These are phyloP conservation scores for Agriopis aurantiaria DNA, from an alignment of 2,888 invertebrate species.

Conservation along the genomic window DNA sequence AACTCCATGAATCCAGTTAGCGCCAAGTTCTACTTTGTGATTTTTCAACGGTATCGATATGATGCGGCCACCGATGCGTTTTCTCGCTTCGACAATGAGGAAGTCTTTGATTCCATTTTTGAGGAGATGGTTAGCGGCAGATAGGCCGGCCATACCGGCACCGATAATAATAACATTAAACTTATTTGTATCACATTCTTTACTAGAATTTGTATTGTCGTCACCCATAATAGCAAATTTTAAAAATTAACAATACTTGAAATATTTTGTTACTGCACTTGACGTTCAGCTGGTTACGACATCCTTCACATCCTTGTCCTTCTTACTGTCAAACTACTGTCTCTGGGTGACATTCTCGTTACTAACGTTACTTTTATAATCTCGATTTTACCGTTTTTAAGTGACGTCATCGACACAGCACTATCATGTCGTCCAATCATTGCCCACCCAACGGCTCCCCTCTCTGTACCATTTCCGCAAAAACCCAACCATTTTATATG, in stretches of 20 bases:
- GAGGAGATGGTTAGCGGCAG: conserved; percentile 93
- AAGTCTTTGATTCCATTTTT: conserved; percentile 93
- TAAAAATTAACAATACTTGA: conserved; percentile 65
- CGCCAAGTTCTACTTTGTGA: conserved; percentile 93
- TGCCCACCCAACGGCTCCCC: conserved; percentile 20
- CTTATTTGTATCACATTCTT: conserved; percentile 79
- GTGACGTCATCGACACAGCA: neutral
- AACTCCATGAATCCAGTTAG: conserved; percentile 97
- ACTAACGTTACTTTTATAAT: neutral
- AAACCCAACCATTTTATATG: neutral
- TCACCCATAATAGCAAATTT: conserved; percentile 79
- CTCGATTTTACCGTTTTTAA: conserved; percentile 26
- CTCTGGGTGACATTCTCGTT: neutral
- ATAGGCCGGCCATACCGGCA: conserved; percentile 94
- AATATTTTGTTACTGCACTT: conserved; percentile 70
- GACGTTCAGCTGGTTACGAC: conserved; percentile 77
- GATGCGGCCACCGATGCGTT: conserved; percentile 93
- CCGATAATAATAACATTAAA: conserved; percentile 93
- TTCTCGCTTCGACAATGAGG: conserved; percentile 92
- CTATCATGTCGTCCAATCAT: conserved; percentile 7
- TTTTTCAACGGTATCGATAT: conserved; percentile 89
- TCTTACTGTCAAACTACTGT: conserved; percentile 12
- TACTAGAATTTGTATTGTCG: conserved; percentile 83
- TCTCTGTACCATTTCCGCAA: conserved; percentile 56
- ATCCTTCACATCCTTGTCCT: conserved; percentile 50